Base-by-base conservation (phyloP, 2,797 vertebrate species). In the Gila robusta region DNA sequence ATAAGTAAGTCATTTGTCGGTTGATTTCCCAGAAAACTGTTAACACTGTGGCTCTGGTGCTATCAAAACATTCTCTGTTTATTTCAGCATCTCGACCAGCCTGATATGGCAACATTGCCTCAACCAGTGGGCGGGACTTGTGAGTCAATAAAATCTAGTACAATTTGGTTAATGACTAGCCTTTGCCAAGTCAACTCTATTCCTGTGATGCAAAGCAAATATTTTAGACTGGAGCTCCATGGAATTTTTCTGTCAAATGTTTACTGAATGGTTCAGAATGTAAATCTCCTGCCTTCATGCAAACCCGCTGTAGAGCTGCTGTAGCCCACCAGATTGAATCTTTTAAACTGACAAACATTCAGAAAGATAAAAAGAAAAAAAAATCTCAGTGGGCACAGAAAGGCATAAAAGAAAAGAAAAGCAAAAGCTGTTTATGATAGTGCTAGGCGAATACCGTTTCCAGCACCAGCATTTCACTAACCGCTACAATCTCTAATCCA, bases 301-400 rank as follows among this genome's bases (percentile, higher is more conserved):
- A 23, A 80, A 17, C 32, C 66, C 19, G 17, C 80, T 37, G 80
- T 70, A 70, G 56, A 37, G 23, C 66, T 41, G 64, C 41, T 81
- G 41, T 81, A 69, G n/a, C n/a, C 71, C 71, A 73, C n/a, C 71
- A 73, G 26, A 81, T 66, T 81, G 32, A 69, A 69, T 81, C 28
- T 69, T 69, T 32, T 10, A 81, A 47, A 81, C 67, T 67, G 41
- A 69, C 79, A 69, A 44, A 70, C 62, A 52, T 52, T 49, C 80
- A 71, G 32, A 52, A 70, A 54, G 44, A 71, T 81, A 54, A 69
- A 39, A 70, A 37, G 7, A n/a, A 37, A 32, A 32, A 32, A n/a
- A 12, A 37, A 56, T 54, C 47, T 81, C 80, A 81, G 80, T 64
- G 32, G 44, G 47, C 21, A 69, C 66, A 4, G 49, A 81, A 81